Percentiles rank a stretch among this genome's conserved stretches.
Evolutionary conservation across 2,113 vertebrate species (phyloP).

Genomic region (Crotalus tigris): DNA sequence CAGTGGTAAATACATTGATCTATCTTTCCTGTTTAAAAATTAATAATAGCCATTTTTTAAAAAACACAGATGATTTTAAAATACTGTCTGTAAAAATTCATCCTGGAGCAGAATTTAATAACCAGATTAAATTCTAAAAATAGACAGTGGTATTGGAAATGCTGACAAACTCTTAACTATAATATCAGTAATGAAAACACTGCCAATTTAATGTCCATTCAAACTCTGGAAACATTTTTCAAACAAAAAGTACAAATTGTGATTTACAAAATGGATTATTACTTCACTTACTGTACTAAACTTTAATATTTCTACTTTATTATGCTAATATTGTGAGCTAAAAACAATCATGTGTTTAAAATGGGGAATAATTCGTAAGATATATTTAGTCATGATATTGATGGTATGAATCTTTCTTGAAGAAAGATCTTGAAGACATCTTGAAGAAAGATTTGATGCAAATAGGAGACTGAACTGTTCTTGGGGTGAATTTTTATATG

Average conservation of each 20-base stretch:
- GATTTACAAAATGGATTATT: slow-evolving; percentile 52
- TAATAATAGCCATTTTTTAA: slow-evolving; percentile 17
- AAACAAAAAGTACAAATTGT: slow-evolving; percentile 48
- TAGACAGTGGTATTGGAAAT: slow-evolving; percentile 62
- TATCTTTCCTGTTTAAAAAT: slow-evolving; percentile 5
- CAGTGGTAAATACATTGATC: not conserved
- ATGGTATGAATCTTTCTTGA: not conserved
- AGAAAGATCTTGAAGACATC: no score
- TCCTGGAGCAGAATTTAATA: slow-evolving; percentile 38
- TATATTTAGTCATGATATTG: not conserved
- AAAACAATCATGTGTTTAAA: not conserved
- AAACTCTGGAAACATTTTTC: slow-evolving; percentile 53
- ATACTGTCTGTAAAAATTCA: slow-evolving; percentile 31
- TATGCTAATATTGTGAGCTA: slow-evolving; percentile 37
- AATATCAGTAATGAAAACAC: slow-evolving; percentile 53
- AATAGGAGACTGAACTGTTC: no score
- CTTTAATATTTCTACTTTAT: slow-evolving; percentile 52
- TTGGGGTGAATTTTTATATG: not conserved
- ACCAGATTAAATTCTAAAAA: slow-evolving; percentile 44
- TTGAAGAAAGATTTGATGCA: no score
- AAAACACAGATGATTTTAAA: slow-evolving; percentile 44
- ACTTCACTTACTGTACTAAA: slow-evolving; percentile 54
- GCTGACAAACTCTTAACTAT: slow-evolving; percentile 51
- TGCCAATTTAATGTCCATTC: slow-evolving; percentile 52
- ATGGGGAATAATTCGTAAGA: slow-evolving; percentile 26